Conservation (phyloP, 1,140 invertebrate species). For the Sminthurides bifidus region DNA sequence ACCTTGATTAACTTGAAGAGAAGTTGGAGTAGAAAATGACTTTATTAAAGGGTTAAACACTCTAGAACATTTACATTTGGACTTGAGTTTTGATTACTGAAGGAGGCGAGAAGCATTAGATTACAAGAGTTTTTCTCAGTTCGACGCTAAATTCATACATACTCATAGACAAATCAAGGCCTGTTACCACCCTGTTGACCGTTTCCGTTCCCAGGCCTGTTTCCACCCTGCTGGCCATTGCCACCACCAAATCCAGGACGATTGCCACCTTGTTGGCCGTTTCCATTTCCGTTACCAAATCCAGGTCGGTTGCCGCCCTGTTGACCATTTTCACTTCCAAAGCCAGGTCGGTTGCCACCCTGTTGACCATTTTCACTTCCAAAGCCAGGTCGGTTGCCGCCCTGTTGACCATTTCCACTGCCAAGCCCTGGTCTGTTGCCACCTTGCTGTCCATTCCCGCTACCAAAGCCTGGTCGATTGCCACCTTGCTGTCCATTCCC, state of each 20-base stretch:
- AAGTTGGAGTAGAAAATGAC: too few relatives aligned
- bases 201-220: neutral
- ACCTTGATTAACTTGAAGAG: too few relatives aligned
- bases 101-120: too few relatives aligned
- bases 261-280: conserved; percentile 8
- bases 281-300: too few relatives aligned
- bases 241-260: neutral
- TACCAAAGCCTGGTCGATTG: neutral
- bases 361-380: neutral
- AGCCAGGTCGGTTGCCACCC: neutral
- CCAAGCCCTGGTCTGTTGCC: neutral
- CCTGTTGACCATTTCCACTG: conserved; percentile 1
- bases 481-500: neutral
- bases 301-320: neutral
- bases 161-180: neutral
- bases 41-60: too few relatives aligned
- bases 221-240: neutral
- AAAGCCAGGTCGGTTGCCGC: neutral
- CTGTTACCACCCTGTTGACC: conserved; percentile 7
- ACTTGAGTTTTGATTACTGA: too few relatives aligned
- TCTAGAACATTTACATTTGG: too few relatives aligned
- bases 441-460: neutral
- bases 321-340: neutral
- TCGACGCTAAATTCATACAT: too few relatives aligned
- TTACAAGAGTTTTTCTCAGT: too few relatives aligned